A percentile compares a stretch with the other conserved stretches of the same genome.
These are phyloP conservation scores for Gyps fulvus DNA, from an alignment of 2,113 vertebrate genomes.

Conservation along the genomic window DNA sequence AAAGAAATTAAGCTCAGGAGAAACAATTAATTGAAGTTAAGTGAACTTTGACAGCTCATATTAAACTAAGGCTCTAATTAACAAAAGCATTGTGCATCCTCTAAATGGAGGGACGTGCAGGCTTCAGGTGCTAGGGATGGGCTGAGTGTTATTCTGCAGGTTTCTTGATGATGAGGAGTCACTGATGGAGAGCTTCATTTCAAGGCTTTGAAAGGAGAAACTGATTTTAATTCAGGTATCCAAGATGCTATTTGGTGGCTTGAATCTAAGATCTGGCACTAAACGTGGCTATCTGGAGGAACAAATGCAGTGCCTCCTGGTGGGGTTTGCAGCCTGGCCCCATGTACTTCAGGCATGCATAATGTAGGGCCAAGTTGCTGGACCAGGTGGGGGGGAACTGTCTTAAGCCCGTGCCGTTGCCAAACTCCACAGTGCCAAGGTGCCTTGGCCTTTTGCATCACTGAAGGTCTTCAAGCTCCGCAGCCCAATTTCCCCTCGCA, in stretches of 20 bases:
- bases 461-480: not conserved
- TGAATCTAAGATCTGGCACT: not conserved
- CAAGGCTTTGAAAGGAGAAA: not conserved
- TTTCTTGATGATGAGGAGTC: not conserved
- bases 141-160: not conserved
- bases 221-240: not conserved
- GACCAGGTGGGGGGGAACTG: rapidly evolving
- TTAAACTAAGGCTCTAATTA: conserved; percentile 63
- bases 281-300: not conserved
- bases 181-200: not conserved
- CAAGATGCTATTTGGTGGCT: not conserved
- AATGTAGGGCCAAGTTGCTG: not conserved
- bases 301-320: not conserved
- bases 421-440: rapidly evolving
- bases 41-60: conserved; percentile 69
- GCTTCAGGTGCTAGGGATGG: not conserved
- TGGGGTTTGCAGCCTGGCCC: not conserved
- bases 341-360: not conserved
- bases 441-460: not conserved
- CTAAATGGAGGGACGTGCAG: not conserved
- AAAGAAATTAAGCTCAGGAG: conserved; percentile 66
- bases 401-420: rapidly evolving
- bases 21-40: conserved; percentile 70
- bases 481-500: not conserved
- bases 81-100: conserved; percentile 46